phyloP scores from a whole-genome alignment of 2,888 invertebrate species.

The Abrostola triplasia region DNA sequence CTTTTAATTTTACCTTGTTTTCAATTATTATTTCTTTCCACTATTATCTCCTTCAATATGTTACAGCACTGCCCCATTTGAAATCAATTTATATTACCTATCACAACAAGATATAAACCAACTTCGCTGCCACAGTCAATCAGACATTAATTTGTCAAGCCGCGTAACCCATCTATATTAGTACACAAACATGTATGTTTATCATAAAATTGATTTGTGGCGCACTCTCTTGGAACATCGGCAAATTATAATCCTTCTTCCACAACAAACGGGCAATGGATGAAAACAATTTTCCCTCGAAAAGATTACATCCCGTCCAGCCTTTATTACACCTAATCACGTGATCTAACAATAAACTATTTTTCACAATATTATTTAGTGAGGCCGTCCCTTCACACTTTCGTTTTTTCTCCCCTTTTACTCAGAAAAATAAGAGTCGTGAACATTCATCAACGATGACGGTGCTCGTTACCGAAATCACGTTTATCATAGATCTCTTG shows the following conservation, averaged over 20 bases:
- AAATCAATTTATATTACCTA: not conserved
- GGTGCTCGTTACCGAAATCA: constrained; percentile 86
- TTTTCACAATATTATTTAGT: constrained; percentile 85
- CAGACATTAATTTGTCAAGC: constrained; percentile 33
- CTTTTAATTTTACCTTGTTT: not conserved
- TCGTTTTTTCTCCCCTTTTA: constrained; percentile 74
- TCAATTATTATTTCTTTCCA: not conserved
- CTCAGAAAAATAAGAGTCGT: constrained; percentile 81
- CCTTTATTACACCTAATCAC: constrained; percentile 85
- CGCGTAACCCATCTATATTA: constrained; percentile 24
- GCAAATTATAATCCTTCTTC: constrained; percentile 76
- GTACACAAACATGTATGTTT: constrained; percentile 42
- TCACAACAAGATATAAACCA: not conserved
- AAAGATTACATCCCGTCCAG: constrained; percentile 69
- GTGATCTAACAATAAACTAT: constrained; percentile 86
- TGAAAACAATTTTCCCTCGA: constrained; percentile 80
- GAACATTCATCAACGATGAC: constrained; percentile 79
- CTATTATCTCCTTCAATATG: not conserved
- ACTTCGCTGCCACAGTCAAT: constrained; percentile 26
- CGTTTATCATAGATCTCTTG: constrained; percentile 87
- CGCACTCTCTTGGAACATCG: constrained; percentile 45
- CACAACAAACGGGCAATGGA: constrained; percentile 72
- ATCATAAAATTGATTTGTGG: constrained; percentile 54
- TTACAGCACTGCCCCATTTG: constrained; percentile 2
- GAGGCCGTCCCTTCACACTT: constrained; percentile 76